Evolutionary conservation across 2,113 vertebrate species (phyloP).

Genomic region (Pseudopodoces humilis): DNA sequence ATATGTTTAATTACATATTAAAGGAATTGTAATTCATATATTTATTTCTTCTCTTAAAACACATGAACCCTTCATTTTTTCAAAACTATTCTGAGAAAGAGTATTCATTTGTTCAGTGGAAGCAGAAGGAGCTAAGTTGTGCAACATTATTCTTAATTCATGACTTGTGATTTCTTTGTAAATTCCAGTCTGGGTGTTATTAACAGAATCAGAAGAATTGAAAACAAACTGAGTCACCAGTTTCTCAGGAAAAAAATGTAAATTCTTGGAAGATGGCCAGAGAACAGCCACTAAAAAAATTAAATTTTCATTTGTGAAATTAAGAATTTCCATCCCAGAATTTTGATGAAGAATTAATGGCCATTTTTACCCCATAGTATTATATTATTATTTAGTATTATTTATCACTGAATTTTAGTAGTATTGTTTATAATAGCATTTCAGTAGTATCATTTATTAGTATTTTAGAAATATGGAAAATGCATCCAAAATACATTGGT

Average conservation of each 20-base stretch:
- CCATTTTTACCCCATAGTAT: neutral
- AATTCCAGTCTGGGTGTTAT: neutral
- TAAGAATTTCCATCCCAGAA: neutral
- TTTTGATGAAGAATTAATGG: neutral
- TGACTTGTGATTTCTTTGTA: neutral
- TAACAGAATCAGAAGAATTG: neutral
- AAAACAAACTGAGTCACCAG: neutral
- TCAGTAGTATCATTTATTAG: neutral
- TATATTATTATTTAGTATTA: neutral
- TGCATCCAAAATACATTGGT: neutral
- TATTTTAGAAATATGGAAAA: neutral
- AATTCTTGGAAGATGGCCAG: neutral
- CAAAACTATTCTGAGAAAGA: neutral
- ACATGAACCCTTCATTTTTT: neutral
- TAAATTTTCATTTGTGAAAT: neutral
- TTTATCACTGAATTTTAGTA: neutral
- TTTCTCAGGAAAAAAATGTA: neutral
- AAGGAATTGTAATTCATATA: neutral
- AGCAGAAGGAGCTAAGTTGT: neutral
- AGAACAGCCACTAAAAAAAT: neutral
- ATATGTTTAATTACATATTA: neutral
- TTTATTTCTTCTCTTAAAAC: neutral
- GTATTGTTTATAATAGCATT: neutral
- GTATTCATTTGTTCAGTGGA: neutral
- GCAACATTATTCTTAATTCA: conserved; percentile 2